Evolutionary conservation across 2,113 vertebrate genomes (phyloP).

Genomic region (Peromyscus maniculatus): DNA sequence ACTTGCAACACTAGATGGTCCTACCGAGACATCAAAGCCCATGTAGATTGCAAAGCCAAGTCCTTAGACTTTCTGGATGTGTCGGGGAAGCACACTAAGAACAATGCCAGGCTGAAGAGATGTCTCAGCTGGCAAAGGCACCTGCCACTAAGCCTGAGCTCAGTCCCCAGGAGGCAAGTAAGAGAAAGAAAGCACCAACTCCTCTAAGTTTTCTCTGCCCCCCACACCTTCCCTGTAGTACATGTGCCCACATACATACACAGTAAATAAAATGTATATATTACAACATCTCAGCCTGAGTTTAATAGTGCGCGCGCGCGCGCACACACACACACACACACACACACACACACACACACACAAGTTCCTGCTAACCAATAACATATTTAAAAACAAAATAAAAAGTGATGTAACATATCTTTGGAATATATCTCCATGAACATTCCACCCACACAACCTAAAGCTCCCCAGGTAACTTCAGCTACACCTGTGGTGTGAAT

Average conservation of each 20-base stretch:
- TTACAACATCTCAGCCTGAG: not conserved
- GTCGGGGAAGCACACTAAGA: slow-evolving; percentile 20
- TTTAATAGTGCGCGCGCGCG: not conserved
- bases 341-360: not conserved
- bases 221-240: not conserved
- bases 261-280: not conserved
- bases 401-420: not conserved
- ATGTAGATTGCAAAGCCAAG: not conserved
- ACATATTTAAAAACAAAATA: not conserved
- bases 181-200: not conserved
- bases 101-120: not conserved
- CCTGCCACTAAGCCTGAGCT: not conserved
- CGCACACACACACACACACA: not conserved
- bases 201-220: not conserved
- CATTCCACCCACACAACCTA: not conserved
- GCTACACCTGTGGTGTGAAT: not conserved
- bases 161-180: no score
- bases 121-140: not conserved
- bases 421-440: not conserved
- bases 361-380: not conserved
- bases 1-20: slow-evolving; percentile 32
- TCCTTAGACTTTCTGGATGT: slow-evolving; percentile 21
- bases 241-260: not conserved
- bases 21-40: not conserved
- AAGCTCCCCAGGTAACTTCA: not conserved